These are phyloP conservation scores for Deroptyus accipitrinus DNA, from an alignment of 2,113 vertebrate species.

Conservation along the genomic window DNA sequence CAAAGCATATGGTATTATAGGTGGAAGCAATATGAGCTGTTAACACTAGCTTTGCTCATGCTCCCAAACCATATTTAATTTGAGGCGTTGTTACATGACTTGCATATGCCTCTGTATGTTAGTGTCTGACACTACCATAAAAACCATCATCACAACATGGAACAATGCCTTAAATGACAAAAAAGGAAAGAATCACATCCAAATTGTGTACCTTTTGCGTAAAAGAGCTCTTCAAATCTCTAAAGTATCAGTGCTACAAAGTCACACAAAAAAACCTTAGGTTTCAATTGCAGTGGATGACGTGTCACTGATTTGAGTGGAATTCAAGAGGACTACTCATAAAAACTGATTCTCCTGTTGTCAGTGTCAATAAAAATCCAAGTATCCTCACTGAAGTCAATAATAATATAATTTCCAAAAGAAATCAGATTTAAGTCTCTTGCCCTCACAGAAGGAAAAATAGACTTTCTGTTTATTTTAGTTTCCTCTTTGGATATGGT, in stretches of 20 bases:
- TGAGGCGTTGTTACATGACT: background rate
- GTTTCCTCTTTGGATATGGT: background rate
- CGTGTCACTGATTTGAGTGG: background rate
- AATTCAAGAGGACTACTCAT: background rate
- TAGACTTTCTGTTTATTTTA: background rate
- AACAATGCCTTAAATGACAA: background rate
- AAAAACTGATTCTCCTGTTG: background rate
- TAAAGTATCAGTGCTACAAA: background rate
- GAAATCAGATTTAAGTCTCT: background rate
- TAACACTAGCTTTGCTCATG: background rate
- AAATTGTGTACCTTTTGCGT: conserved; percentile 18
- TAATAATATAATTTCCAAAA: background rate
- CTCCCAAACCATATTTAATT: background rate
- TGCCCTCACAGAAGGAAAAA: background rate
- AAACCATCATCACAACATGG: conserved; percentile 18
- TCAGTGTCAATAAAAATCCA: background rate
- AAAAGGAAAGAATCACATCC: conserved; percentile 36
- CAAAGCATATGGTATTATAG: background rate
- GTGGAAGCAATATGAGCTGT: background rate
- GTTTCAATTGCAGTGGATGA: conserved; percentile 47
- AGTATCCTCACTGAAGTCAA: background rate
- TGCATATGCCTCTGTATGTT: background rate
- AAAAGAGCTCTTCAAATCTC: conserved; percentile 55
- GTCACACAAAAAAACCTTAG: conserved; percentile 34
- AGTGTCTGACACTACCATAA: background rate